Evolutionary conservation across 2,113 vertebrate species (phyloP), one percentile per base, ranked within the genome.

Genomic region (Tricholaema leucomelas): DNA sequence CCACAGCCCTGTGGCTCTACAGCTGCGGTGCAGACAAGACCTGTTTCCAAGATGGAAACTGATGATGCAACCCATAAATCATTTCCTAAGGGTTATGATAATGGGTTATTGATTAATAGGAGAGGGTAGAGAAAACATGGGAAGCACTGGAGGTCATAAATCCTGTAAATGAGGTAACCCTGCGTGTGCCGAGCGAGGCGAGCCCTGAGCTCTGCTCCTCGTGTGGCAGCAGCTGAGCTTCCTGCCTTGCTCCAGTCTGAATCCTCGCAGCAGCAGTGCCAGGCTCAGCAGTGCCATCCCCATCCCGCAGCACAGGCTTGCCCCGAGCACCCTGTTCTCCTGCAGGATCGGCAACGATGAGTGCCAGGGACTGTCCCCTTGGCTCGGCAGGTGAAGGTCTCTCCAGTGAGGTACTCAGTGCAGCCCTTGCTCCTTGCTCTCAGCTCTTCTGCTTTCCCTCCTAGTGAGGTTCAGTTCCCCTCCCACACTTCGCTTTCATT

Each of bases 101-200:
- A 83, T 71, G 93, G 87, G 46, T 93, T 96, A 95, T 60, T 92
- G 95, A 96, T 94, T 91, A 92, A 93, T 93, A 71, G 78, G 73
- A 67, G 89, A 90, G 19, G 5, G 69, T 21, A 95, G 79, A 90
- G 70, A 90, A 87, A 84, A 92, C 74, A 50, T 9, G 73, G 86
- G 85, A 84, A 81, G 77, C 44, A 4, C 83, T 71, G 48, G 79
- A 60, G 70, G 82, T 66, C 87, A 74, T 81, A 85, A 96, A 88
- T 84, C 81, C 94, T 55, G 65, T 52, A 91, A 91, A 88, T 89
- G 15, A 78, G 86, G 94, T 94, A 92, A 92, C 61, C 40, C 81
- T 63, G 77, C 3, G 0, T 12, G n/a, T 36, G 75, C 81, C 73
- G 27, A 17, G 70, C 7, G 8, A 55, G 10, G 60, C 2, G 4